Conservation (phyloP, 2,888 invertebrate species). For the Tridacna crocea region DNA sequence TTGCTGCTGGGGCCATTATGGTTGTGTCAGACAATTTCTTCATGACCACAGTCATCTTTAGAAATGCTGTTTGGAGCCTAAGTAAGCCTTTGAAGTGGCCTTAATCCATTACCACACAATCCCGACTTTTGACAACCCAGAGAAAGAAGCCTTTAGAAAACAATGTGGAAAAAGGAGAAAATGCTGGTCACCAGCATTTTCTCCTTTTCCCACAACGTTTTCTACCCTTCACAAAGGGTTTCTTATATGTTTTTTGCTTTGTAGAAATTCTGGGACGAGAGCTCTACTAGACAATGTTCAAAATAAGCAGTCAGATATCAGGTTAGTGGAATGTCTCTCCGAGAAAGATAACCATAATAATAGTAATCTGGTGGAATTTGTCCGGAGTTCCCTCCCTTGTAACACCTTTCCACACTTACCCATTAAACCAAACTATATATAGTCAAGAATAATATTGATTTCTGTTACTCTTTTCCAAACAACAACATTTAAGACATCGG, state of each 20-base stretch:
- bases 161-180: no score
- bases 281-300: conserved; percentile 54
- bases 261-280: conserved; percentile 42
- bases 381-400: conserved; percentile 10
- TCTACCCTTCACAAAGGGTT: no score
- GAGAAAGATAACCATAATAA: neutral
- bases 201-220: no score
- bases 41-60: neutral
- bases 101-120: no score
- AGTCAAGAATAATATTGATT: no score
- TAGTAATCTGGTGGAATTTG: conserved; percentile 3
- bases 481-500: neutral
- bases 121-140: no score
- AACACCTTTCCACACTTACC: neutral
- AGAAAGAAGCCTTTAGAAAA: no score
- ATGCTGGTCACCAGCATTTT: no score
- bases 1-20: neutral
- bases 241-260: conserved; percentile 55
- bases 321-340: conserved; percentile 43
- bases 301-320: conserved; percentile 53
- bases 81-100: no score
- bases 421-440: neutral
- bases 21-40: neutral
- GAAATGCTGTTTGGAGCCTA: neutral
- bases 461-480: neutral